These are phyloP conservation scores for Saguinus imperator DNA, from an alignment of 2,113 vertebrate species.

Conservation along the genomic window DNA sequence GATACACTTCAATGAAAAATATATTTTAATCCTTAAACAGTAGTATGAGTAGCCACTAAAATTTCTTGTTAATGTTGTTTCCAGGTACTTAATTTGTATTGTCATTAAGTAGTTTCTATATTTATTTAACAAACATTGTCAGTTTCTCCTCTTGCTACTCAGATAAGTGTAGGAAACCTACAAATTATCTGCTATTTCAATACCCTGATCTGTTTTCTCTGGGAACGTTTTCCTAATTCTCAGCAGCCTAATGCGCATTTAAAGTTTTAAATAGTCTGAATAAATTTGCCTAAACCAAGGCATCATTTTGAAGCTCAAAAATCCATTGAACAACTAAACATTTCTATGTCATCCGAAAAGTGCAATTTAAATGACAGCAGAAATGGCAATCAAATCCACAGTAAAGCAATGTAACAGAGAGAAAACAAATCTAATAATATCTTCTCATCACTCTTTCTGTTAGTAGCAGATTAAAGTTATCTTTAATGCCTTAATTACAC, in stretches of 20 bases:
- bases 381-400: not conserved
- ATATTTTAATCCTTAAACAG: not conserved
- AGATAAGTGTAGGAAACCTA: not conserved
- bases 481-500: not conserved
- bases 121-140: not conserved
- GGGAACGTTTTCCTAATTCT: not conserved
- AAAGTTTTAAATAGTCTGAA: conserved; percentile 32
- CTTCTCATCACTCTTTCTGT: not conserved
- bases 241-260: not conserved
- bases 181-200: not conserved
- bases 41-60: not conserved
- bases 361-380: conserved; percentile 34
- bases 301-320: conserved; percentile 26
- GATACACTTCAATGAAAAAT: not conserved
- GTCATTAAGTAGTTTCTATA: not conserved
- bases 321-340: not conserved
- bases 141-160: not conserved
- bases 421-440: not conserved
- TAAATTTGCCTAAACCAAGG: not conserved
- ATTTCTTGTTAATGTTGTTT: not conserved
- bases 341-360: not conserved
- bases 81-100: not conserved
- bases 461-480: not conserved
- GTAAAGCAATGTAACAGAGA: not conserved
- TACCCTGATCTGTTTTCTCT: not conserved